Conservation (phyloP, 2,888 invertebrate species). For the Agrochola litura region DNA sequence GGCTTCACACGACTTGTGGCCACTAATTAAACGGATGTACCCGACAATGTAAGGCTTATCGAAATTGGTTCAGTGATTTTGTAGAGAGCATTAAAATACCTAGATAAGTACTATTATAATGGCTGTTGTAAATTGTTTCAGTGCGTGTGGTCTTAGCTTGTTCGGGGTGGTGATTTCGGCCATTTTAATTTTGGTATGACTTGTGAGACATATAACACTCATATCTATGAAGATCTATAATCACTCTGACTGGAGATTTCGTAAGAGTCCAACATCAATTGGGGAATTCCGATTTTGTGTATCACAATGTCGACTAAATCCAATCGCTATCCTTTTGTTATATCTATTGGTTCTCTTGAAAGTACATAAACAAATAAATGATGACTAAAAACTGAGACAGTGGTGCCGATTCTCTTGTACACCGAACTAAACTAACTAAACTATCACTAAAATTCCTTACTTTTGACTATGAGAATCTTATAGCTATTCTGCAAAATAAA, state of each 20-base stretch:
- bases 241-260: background rate
- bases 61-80: constrained; percentile 69
- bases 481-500: too few species aligned
- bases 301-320: too few species aligned
- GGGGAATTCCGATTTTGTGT: too few species aligned
- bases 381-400: background rate
- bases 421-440: too few species aligned
- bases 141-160: constrained; percentile 42
- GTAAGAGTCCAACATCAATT: background rate
- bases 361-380: background rate
- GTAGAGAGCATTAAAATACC: constrained; percentile 64
- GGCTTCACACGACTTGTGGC: constrained; percentile 68
- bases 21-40: constrained; percentile 68
- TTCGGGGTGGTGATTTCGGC: constrained; percentile 2
- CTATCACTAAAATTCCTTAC: too few species aligned
- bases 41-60: constrained; percentile 68
- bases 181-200: constrained; percentile 5
- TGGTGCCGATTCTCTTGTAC: too few species aligned
- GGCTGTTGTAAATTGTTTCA: constrained; percentile 29
- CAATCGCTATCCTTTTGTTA: background rate
- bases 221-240: background rate
- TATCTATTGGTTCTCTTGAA: background rate
- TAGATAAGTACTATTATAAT: constrained; percentile 52
- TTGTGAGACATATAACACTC: background rate
- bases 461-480: too few species aligned